Conservation (phyloP, 2,113 vertebrate species). For the Dolichotis patagonum region DNA sequence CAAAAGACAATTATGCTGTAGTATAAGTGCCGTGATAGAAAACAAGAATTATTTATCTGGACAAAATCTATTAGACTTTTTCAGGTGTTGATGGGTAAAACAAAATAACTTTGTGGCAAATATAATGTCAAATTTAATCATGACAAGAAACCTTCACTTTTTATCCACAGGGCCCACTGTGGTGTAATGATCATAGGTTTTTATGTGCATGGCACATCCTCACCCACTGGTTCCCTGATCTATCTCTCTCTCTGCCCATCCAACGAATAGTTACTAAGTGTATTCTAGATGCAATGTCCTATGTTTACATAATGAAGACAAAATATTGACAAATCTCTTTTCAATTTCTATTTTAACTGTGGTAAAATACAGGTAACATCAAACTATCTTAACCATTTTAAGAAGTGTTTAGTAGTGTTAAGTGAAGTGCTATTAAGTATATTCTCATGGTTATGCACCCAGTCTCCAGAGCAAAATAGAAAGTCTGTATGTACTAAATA, state of each 20-base stretch:
- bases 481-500: background rate
- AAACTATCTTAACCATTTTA: background rate
- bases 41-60: slow-evolving; percentile 2
- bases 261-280: slow-evolving; percentile 16
- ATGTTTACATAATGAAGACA: slow-evolving; percentile 30
- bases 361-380: background rate
- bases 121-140: background rate
- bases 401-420: background rate
- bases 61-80: background rate
- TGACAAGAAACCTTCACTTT: background rate
- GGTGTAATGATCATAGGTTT: background rate
- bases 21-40: background rate
- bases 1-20: background rate
- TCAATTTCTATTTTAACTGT: slow-evolving; percentile 6
- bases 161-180: background rate
- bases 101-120: slow-evolving; percentile 28
- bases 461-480: background rate
- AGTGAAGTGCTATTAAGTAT: background rate
- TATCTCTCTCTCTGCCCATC: background rate
- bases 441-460: background rate
- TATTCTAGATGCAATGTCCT: background rate
- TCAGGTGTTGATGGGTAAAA: slow-evolving; percentile 17
- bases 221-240: background rate
- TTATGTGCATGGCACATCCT: background rate
- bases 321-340: background rate